Conservation (phyloP, 2,888 invertebrate species). For the Spilarctia lutea region DNA sequence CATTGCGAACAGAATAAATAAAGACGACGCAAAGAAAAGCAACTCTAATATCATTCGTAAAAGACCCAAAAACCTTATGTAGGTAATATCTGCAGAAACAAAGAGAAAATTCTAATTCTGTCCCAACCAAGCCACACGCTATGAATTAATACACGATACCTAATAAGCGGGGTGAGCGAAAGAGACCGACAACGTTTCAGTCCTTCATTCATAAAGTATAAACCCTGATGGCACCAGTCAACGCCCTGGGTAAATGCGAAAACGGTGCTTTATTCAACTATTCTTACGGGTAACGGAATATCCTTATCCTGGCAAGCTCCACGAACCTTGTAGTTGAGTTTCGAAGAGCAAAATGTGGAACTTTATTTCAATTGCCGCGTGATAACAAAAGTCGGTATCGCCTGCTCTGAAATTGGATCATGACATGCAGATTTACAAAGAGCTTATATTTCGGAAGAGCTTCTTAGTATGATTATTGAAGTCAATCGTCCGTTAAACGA, state of each 20-base stretch:
- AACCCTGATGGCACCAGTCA: conserved; percentile 28
- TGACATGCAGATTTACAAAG: conserved; percentile 19
- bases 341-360: conserved; percentile 15
- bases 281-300: background rate
- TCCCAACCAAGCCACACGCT: conserved; percentile 26
- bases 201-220: conserved; percentile 36
- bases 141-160: conserved; percentile 26
- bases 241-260: conserved; percentile 26
- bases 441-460: conserved; percentile 13
- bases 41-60: background rate
- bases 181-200: conserved; percentile 20
- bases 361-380: conserved; percentile 19
- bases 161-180: conserved; percentile 24
- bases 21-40: background rate
- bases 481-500: conserved; percentile 14
- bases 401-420: conserved; percentile 24
- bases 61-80: conserved; percentile 1
- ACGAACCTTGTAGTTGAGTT: background rate
- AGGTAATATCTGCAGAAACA: conserved; percentile 19
- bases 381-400: conserved; percentile 15
- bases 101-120: conserved; percentile 33
- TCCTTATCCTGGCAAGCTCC: background rate
- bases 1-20: background rate
- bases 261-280: conserved; percentile 18
- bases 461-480: conserved; percentile 6